Conservation (phyloP, 35 echinoderm and acorn worm species). For the Ophioderma brevispina region DNA sequence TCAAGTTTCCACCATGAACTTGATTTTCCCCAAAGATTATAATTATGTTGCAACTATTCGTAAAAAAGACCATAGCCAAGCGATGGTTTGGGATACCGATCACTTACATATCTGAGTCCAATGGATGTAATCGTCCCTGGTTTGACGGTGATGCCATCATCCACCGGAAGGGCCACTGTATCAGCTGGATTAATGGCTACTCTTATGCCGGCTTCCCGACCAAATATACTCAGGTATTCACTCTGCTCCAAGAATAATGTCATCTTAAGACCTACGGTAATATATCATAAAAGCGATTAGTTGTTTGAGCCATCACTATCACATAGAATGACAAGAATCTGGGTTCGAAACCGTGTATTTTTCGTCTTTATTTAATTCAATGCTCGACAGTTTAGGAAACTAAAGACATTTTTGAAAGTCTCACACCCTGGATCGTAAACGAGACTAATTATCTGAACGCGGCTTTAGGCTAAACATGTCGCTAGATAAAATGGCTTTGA, state of each 20-base stretch:
- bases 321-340: no score
- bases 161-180: background rate
- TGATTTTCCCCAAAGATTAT: background rate
- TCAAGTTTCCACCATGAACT: background rate
- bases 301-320: no score
- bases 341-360: no score
- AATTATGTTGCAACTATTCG: background rate
- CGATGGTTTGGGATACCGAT: background rate
- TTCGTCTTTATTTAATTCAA: no score
- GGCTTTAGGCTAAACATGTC: no score
- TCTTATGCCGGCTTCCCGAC: constrained; percentile 26
- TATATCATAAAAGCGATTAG: no score
- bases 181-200: background rate
- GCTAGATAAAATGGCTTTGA: no score
- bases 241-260: constrained; percentile 28
- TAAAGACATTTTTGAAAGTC: no score
- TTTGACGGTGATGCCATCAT: constrained; percentile 32
- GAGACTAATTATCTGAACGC: no score
- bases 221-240: constrained; percentile 51
- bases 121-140: constrained; percentile 40
- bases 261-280: constrained; percentile 27
- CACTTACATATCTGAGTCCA: constrained; percentile 26
- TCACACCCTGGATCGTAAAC: no score
- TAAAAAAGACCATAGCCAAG: background rate
- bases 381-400: no score